Evolutionary conservation across 2,888 invertebrate species (phyloP).

Genomic region (Asteroscopus sphinx): DNA sequence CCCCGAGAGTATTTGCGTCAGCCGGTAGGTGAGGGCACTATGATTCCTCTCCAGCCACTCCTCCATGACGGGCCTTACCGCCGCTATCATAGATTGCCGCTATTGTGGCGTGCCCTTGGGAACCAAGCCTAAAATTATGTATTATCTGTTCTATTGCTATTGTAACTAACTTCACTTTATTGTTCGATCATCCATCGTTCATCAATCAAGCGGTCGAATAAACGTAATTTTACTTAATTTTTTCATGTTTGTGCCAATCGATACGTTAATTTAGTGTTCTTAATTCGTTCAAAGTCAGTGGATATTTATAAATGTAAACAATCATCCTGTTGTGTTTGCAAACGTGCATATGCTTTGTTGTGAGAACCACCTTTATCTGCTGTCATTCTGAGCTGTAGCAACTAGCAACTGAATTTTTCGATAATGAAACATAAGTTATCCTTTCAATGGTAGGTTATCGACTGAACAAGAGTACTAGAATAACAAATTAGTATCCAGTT

Average conservation of each 20-base stretch:
- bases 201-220: slow-evolving; percentile 86
- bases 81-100: too few relatives aligned
- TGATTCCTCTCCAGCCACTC: too few relatives aligned
- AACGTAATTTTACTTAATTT: slow-evolving; percentile 78
- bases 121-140: slow-evolving; percentile 55
- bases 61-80: too few relatives aligned
- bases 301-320: slow-evolving; percentile 69
- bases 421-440: slow-evolving; percentile 85
- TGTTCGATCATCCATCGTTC: slow-evolving; percentile 88
- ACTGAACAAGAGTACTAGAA: slow-evolving; percentile 62
- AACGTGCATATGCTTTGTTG: slow-evolving; percentile 89
- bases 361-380: slow-evolving; percentile 89
- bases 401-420: slow-evolving; percentile 83
- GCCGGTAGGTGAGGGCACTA: too few relatives aligned
- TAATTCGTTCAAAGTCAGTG: slow-evolving; percentile 64
- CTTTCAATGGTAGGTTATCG: slow-evolving; percentile 71
- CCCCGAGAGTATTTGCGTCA: too few relatives aligned
- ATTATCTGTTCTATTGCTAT: slow-evolving; percentile 7
- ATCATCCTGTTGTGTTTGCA: slow-evolving; percentile 77
- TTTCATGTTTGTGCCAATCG: slow-evolving; percentile 81
- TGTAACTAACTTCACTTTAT: slow-evolving; percentile 83
- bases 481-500: slow-evolving; percentile 65
- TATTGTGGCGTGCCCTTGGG: too few relatives aligned
- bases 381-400: slow-evolving; percentile 85
- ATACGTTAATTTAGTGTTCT: slow-evolving; percentile 71